These are phyloP conservation scores for Stenotaenia linearis DNA, from an alignment of 2,888 invertebrate species.

Conservation along the genomic window DNA sequence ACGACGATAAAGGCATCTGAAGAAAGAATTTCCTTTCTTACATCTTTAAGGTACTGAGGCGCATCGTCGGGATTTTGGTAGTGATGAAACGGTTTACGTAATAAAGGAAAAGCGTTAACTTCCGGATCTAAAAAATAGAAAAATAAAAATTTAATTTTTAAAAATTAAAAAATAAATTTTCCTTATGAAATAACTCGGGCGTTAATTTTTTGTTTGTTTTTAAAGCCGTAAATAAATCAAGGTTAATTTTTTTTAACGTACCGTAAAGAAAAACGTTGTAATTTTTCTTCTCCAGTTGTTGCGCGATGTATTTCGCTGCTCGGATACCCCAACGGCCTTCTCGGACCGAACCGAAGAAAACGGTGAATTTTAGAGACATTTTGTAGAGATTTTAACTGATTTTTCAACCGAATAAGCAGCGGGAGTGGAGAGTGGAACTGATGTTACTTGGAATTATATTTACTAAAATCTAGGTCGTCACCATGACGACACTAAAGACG, in stretches of 20 bases:
- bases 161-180: background rate
- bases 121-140: slow-evolving; percentile 45
- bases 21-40: slow-evolving; percentile 41
- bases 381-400: too few relatives aligned
- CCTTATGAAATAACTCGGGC: too few relatives aligned
- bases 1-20: slow-evolving; percentile 50
- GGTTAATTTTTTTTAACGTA: slow-evolving; percentile 36
- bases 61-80: slow-evolving; percentile 40
- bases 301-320: slow-evolving; percentile 42
- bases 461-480: background rate
- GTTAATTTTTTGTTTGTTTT: too few relatives aligned
- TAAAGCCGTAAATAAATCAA: too few relatives aligned
- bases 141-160: background rate
- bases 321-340: slow-evolving; percentile 42
- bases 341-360: slow-evolving; percentile 42
- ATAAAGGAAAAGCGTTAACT: slow-evolving; percentile 44
- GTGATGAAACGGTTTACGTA: slow-evolving; percentile 44
- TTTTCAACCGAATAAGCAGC: too few relatives aligned
- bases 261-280: slow-evolving; percentile 43
- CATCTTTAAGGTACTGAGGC: slow-evolving; percentile 43
- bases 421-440: background rate
- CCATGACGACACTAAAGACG: background rate
- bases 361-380: background rate
- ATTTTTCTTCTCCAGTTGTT: slow-evolving; percentile 40
- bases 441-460: background rate